These are phyloP conservation scores for Anoplolepis gracilipes DNA, from an alignment of 1,140 invertebrate species.

Conservation along the genomic window DNA sequence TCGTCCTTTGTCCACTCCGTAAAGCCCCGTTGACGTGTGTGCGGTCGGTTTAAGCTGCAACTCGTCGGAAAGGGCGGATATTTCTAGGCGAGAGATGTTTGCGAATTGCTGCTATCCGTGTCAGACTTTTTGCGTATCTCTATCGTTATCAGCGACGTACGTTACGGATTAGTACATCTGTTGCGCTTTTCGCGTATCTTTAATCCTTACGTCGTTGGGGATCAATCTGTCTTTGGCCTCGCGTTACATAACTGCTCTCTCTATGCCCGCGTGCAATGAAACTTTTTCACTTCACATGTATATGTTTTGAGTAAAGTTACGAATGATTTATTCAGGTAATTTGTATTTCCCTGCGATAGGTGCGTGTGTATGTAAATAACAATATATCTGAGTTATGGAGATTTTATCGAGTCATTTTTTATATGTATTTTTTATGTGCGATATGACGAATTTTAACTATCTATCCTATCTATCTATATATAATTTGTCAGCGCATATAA, in stretches of 20 bases:
- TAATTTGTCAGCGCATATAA: neutral
- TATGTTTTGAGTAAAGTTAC: neutral
- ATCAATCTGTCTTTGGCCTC: neutral
- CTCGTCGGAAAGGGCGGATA: constrained; percentile 26
- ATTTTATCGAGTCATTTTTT: neutral
- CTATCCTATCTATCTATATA: too few species aligned
- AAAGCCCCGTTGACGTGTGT: constrained; percentile 53
- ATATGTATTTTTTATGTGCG: neutral
- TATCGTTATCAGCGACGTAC: neutral
- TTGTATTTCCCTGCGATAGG: neutral
- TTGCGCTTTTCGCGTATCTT: neutral
- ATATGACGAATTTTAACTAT: too few species aligned
- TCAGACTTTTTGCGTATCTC: constrained; percentile 17
- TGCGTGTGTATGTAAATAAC: too few species aligned
- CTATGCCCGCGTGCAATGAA: neutral
- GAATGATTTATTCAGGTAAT: neutral
- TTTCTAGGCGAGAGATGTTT: neutral
- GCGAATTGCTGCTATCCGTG: neutral
- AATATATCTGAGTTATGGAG: too few species aligned
- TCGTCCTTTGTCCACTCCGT: constrained; percentile 48
- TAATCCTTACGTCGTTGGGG: neutral
- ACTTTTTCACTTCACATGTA: neutral
- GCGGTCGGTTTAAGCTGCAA: constrained; percentile 51
- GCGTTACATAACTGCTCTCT: neutral
- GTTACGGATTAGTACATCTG: constrained; percentile 8